Evolutionary conservation across 92 coral and sea anemone genomes (phyloP).

Genomic region (Meandrina meandrites): DNA sequence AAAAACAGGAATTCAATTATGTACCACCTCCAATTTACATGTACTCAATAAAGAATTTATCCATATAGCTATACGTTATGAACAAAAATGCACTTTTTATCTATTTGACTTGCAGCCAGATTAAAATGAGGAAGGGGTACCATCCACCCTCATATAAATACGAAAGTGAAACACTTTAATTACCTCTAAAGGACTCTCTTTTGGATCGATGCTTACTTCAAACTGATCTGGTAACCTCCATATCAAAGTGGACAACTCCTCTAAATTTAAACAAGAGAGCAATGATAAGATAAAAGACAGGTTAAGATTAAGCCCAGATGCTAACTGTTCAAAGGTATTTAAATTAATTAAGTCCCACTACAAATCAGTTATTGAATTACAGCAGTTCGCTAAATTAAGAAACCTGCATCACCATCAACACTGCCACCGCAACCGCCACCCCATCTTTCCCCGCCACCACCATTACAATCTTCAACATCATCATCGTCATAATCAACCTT

Average conservation of each 20-base stretch:
- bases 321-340: too few relatives aligned
- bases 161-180: neutral
- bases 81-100: neutral
- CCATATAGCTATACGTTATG: neutral
- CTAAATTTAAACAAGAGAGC: too few relatives aligned
- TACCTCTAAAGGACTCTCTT: neutral
- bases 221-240: neutral
- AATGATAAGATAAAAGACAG: neutral
- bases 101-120: neutral
- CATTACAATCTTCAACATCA: too few relatives aligned
- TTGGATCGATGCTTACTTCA: neutral
- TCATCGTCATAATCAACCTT: too few relatives aligned
- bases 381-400: too few relatives aligned
- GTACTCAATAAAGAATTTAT: too few relatives aligned
- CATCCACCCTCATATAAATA: neutral
- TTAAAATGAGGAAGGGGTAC: neutral
- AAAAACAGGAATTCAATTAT: neutral
- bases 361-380: too few relatives aligned
- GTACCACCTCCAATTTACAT: too few relatives aligned
- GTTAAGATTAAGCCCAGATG: neutral
- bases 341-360: too few relatives aligned
- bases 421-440: too few relatives aligned
- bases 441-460: too few relatives aligned
- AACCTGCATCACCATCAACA: too few relatives aligned
- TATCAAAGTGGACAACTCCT: neutral